Conservation (phyloP, 2,797 vertebrate genomes). For the Todus mexicanus region DNA sequence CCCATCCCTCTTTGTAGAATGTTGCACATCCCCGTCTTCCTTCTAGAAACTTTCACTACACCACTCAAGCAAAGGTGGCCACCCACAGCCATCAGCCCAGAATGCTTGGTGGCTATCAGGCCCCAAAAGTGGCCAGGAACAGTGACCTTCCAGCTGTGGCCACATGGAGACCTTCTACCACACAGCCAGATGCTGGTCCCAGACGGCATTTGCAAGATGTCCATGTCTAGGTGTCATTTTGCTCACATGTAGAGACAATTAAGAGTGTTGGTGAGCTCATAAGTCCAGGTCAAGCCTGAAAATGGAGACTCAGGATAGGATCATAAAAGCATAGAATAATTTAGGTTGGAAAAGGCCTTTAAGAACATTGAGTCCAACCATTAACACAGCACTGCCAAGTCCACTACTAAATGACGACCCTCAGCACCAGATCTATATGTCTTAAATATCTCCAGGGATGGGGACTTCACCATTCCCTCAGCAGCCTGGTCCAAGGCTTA, state of each 20-base stretch:
- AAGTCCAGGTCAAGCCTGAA: background rate
- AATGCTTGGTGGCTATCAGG: background rate
- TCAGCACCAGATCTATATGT: too few species aligned
- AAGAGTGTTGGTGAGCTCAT: accelerated
- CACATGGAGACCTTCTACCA: background rate
- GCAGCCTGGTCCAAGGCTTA: too few species aligned
- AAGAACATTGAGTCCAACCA: too few species aligned
- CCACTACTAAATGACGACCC: too few species aligned
- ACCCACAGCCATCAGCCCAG: background rate
- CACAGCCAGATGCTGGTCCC: background rate
- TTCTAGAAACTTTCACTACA: background rate
- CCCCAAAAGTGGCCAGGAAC: background rate
- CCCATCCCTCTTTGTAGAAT: background rate
- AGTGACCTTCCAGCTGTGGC: background rate
- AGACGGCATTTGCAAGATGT: background rate
- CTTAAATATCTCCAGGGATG: too few species aligned
- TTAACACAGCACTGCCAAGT: too few species aligned
- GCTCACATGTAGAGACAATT: background rate
- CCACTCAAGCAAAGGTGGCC: background rate
- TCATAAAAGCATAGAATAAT: too few species aligned
- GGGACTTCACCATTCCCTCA: too few species aligned
- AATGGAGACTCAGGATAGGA: background rate
- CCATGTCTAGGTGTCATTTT: background rate
- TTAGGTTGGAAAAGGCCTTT: too few species aligned
- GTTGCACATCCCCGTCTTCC: background rate